Conservation (phyloP, 2,797 vertebrate genomes). For the Nyctibius grandis region DNA sequence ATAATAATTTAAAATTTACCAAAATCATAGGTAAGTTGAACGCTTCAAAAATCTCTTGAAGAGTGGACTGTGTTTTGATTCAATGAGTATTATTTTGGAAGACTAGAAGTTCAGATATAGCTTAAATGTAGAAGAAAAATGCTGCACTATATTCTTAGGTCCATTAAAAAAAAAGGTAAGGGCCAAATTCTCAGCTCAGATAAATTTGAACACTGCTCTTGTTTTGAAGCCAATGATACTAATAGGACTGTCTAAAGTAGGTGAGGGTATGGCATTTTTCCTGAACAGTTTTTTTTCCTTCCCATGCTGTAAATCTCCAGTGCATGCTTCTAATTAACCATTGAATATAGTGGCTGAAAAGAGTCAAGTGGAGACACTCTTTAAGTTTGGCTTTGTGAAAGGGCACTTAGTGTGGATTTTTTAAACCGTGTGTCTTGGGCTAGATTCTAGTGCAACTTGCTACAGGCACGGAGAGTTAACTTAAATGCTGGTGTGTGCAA, state of each 20-base stretch:
- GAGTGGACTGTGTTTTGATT: neutral
- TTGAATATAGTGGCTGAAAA: neutral
- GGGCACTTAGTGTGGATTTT: neutral
- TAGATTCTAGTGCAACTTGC: neutral
- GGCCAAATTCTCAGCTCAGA: neutral
- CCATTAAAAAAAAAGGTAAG: neutral
- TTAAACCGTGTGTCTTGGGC: neutral
- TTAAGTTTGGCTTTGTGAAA: neutral
- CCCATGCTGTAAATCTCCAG: neutral
- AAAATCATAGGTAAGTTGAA: neutral
- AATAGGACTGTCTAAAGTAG: neutral
- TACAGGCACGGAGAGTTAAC: neutral
- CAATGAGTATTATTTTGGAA: neutral
- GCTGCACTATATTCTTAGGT: neutral
- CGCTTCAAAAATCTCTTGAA: neutral
- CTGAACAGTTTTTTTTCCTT: neutral
- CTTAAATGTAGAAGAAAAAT: neutral
- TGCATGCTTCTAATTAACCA: neutral
- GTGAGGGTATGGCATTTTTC: neutral
- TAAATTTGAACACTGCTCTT: neutral
- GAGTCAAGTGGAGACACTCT: neutral
- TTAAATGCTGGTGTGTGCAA: neutral
- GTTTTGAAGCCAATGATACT: neutral
- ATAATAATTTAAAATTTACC: neutral
- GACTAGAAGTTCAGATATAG: neutral